Conservation (phyloP, 2,888 invertebrate species). For the Cacoxenus indagator region DNA sequence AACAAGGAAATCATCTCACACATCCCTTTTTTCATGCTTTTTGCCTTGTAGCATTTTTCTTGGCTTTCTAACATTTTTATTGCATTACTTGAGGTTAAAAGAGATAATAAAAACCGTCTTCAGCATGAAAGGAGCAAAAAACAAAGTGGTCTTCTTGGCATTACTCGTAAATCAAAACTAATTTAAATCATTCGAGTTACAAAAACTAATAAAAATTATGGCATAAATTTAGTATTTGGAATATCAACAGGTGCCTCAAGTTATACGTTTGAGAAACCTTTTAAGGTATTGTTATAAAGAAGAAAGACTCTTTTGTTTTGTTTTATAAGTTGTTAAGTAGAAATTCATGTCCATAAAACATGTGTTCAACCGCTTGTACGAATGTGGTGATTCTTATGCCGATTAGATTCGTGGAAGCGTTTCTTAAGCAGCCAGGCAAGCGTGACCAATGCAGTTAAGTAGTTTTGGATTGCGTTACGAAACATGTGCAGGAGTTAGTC, state of each 20-base stretch:
- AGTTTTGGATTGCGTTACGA: not conserved
- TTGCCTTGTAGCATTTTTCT: slow-evolving; percentile 1
- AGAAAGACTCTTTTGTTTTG: too few species aligned
- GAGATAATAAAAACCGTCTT: not conserved
- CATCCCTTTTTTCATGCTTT: not conserved
- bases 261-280: not conserved
- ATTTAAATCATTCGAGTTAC: slow-evolving; percentile 2
- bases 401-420: not conserved
- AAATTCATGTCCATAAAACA: slow-evolving; percentile 1
- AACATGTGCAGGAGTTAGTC: not conserved
- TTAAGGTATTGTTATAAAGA: too few species aligned
- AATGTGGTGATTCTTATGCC: not conserved
- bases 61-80: not conserved
- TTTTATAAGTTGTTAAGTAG: not conserved
- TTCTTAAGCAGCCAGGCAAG: not conserved
- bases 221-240: not conserved
- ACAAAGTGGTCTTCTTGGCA: not conserved
- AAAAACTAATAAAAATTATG: not conserved
- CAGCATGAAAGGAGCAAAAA: not conserved
- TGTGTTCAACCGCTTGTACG: slow-evolving; percentile 2
- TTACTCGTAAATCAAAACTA: slow-evolving; percentile 3
- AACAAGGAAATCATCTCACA: not conserved
- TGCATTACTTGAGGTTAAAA: not conserved
- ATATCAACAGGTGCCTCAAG: slow-evolving; percentile 13
- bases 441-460: not conserved